A percentile compares a stretch with the other conserved stretches of the same genome.
Conservation (phyloP, 2,797 vertebrate genomes). For the Enteromius fasciolatus region DNA sequence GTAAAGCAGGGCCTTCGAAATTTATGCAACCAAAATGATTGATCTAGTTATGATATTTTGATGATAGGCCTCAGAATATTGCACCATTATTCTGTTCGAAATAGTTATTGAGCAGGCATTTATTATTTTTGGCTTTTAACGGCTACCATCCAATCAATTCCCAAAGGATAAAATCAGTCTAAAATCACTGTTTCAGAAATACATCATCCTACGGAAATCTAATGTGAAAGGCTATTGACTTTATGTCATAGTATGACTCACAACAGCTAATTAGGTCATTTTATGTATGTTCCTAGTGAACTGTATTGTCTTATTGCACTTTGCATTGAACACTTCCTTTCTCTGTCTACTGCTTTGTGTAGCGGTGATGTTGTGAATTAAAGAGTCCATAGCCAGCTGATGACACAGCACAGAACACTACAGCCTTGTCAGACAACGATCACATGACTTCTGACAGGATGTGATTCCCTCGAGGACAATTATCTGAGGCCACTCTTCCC, state of each 20-base stretch:
- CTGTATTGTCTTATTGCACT: constrained; percentile 16
- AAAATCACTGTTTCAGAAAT: background rate
- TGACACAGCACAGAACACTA: constrained; percentile 75
- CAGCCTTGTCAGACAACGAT: constrained; percentile 52
- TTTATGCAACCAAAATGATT: background rate
- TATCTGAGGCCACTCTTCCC: constrained; percentile 69
- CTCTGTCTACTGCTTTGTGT: constrained; percentile 34
- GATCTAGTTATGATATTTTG: background rate
- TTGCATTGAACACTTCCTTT: constrained; percentile 35
- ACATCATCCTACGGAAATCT: background rate
- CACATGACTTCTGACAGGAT: constrained; percentile 74
- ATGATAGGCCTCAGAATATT: background rate
- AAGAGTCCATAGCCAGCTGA: constrained; percentile 49
- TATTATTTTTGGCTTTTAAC: background rate
- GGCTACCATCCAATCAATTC: background rate
- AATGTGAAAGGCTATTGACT: constrained; percentile 4
- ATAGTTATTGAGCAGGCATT: background rate
- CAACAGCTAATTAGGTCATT: constrained; percentile 14
- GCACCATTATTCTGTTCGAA: background rate
- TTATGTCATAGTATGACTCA: constrained; percentile 16
- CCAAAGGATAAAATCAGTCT: background rate
- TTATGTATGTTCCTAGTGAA: constrained; percentile 4
- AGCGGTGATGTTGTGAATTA: constrained; percentile 42
- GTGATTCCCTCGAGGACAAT: constrained; percentile 74
- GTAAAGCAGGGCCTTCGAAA: background rate